These are phyloP conservation scores for Hypercompe scribonia DNA, from an alignment of 2,888 invertebrate species.

Conservation along the genomic window DNA sequence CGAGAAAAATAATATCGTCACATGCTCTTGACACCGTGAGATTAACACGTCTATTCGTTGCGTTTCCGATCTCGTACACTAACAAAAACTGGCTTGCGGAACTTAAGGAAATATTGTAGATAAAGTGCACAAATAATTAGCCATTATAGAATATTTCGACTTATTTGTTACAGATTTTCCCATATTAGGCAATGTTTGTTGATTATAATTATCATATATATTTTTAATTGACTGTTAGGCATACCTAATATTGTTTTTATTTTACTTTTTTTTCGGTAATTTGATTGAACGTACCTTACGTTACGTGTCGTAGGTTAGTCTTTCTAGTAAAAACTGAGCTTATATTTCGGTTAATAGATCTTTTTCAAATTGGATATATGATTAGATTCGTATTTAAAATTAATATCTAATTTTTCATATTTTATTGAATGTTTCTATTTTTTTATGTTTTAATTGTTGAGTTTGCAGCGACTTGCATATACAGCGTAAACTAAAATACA, in stretches of 20 bases:
- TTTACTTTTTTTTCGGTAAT: neutral
- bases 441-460: too few relatives aligned
- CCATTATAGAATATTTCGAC: neutral
- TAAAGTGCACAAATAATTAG: slow-evolving; percentile 33
- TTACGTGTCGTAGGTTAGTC: too few relatives aligned
- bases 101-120: slow-evolving; percentile 32
- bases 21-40: slow-evolving; percentile 81
- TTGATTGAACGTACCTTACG: too few relatives aligned
- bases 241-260: neutral
- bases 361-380: neutral
- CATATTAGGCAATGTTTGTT: neutral
- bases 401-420: neutral
- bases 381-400: neutral
- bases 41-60: slow-evolving; percentile 79
- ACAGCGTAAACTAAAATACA: too few relatives aligned
- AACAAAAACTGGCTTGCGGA: slow-evolving; percentile 51
- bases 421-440: too few relatives aligned
- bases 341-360: too few relatives aligned
- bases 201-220: neutral
- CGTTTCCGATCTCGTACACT: slow-evolving; percentile 60
- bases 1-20: slow-evolving; percentile 84
- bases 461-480: too few relatives aligned
- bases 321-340: neutral
- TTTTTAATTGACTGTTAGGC: neutral
- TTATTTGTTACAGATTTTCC: neutral